Conservation (phyloP, 2,888 invertebrate genomes). For the Punctoribates punctum region DNA sequence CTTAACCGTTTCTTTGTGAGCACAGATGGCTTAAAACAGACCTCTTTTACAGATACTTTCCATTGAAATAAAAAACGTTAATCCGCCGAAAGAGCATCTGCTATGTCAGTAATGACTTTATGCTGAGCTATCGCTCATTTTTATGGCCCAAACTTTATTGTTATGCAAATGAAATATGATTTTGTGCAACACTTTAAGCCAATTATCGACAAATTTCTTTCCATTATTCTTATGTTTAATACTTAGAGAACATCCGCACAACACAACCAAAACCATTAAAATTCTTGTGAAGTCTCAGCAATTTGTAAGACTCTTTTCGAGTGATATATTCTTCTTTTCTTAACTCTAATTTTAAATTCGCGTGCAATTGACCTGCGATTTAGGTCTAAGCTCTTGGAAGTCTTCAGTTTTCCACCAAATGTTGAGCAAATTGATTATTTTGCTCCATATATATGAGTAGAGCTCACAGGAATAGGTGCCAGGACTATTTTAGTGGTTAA, state of each 20-base stretch:
- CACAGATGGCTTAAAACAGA: slow-evolving; percentile 1
- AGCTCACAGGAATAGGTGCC: too few species aligned
- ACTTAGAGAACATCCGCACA: neutral
- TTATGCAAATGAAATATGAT: slow-evolving; percentile 31
- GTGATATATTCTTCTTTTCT: too few species aligned
- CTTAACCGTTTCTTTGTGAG: neutral
- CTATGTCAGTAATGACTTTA: neutral
- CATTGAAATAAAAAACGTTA: neutral
- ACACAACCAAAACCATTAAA: neutral
- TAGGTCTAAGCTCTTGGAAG: too few species aligned
- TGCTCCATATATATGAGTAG: too few species aligned
- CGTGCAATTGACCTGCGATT: too few species aligned
- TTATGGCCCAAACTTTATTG: slow-evolving; percentile 29
- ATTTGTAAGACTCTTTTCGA: too few species aligned
- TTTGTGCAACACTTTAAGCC: neutral
- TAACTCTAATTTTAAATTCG: too few species aligned
- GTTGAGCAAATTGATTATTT: too few species aligned
- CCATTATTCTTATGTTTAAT: neutral
- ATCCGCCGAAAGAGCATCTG: slow-evolving; percentile 28
- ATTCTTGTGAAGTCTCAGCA: neutral
- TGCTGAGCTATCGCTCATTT: slow-evolving; percentile 17
- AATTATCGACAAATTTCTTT: slow-evolving; percentile 3
- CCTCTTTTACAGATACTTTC: neutral
- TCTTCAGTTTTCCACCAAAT: too few species aligned
- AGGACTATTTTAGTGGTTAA: too few species aligned